phyloP scores from a whole-genome alignment of 2,797 vertebrate genomes.

The Enteromius fasciolatus region DNA sequence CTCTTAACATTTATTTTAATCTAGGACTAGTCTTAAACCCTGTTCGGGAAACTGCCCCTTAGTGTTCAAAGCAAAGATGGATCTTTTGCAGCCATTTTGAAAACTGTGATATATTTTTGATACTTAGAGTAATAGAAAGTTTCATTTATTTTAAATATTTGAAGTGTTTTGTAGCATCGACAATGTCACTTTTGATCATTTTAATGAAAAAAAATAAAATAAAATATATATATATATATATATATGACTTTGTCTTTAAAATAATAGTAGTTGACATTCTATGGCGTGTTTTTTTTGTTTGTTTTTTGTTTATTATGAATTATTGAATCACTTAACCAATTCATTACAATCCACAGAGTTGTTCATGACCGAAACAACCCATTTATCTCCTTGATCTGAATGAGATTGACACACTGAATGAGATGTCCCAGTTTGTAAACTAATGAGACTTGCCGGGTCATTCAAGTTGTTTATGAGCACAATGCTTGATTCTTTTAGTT shows the following conservation, averaged over 20 bases:
- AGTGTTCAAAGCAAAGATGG: too few species aligned
- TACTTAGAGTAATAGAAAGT: neutral
- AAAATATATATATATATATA: too few species aligned
- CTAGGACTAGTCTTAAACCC: too few species aligned
- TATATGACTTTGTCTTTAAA: neutral
- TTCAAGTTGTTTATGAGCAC: neutral
- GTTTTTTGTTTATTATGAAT: neutral
- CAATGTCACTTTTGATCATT: neutral
- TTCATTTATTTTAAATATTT: neutral
- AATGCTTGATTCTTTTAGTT: slow-evolving; percentile 10
- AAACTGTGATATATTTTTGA: neutral
- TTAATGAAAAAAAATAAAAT: neutral
- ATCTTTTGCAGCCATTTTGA: neutral
- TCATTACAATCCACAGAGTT: neutral
- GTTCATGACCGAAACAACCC: neutral
- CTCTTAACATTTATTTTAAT: too few species aligned
- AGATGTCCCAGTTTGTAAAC: neutral
- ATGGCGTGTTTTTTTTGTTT: neutral
- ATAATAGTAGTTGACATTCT: neutral
- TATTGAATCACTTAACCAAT: neutral
- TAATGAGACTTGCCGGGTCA: neutral
- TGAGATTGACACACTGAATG: neutral
- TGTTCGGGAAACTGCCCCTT: too few species aligned
- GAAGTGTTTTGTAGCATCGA: neutral
- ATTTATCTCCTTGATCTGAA: neutral